Conservation (phyloP, 2,113 vertebrate species). For the Pituophis catenifer region DNA sequence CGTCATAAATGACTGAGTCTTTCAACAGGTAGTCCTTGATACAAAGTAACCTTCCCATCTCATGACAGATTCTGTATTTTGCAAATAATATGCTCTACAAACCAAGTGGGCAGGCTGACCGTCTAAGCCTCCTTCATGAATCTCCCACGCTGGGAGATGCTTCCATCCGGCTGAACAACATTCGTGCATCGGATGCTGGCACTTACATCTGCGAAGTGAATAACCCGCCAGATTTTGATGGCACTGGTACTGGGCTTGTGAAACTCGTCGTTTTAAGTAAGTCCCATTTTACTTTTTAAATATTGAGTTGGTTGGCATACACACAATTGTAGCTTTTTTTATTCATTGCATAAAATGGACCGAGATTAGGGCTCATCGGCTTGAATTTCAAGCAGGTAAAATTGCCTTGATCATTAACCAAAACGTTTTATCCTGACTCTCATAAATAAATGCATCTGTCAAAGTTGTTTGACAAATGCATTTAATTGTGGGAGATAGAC, state of each 20-base stretch:
- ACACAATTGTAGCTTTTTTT: background rate
- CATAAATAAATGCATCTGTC: background rate
- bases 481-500: background rate
- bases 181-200: slow-evolving; percentile 64
- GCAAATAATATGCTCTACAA: slow-evolving; percentile 63
- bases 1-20: background rate
- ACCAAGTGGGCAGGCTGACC: slow-evolving; percentile 55
- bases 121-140: slow-evolving; percentile 61
- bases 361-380: background rate
- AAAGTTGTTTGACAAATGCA: background rate
- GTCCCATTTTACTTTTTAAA: background rate
- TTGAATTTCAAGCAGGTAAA: background rate
- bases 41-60: background rate
- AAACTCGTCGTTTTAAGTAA: slow-evolving; percentile 68
- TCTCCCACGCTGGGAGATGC: slow-evolving; percentile 67
- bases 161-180: slow-evolving; percentile 58
- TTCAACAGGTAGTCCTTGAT: background rate
- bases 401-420: background rate
- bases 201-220: slow-evolving; percentile 74
- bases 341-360: background rate
- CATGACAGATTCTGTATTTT: slow-evolving; percentile 69
- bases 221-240: slow-evolving; percentile 71
- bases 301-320: background rate
- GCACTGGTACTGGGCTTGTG: slow-evolving; percentile 63
- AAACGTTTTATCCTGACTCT: background rate